These are phyloP conservation scores for Diaperis boleti DNA, from an alignment of 2,888 invertebrate species.

Conservation along the genomic window DNA sequence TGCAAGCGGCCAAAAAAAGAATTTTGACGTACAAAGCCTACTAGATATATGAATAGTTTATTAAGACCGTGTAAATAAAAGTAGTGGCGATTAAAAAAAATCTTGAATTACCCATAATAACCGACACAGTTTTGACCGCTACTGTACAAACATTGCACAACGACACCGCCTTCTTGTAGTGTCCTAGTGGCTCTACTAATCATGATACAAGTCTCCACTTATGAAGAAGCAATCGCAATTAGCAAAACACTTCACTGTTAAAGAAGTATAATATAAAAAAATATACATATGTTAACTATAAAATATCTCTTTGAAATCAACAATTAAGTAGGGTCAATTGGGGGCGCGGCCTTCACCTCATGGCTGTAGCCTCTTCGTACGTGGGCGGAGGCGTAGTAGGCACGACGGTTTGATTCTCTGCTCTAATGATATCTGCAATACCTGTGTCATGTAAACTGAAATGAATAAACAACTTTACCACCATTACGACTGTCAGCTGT, in stretches of 20 bases:
- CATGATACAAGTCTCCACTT: not conserved
- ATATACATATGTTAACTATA: constrained; percentile 1
- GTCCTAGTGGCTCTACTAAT: too few relatives aligned
- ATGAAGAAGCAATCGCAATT: not conserved
- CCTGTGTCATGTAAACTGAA: not conserved
- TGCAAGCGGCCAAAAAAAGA: too few relatives aligned
- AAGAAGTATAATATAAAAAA: not conserved
- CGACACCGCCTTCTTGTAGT: too few relatives aligned
- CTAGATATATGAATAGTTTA: too few relatives aligned
- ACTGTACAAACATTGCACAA: too few relatives aligned
- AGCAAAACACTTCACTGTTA: not conserved
- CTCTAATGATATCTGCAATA: not conserved
- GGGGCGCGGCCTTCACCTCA: not conserved
- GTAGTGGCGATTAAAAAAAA: too few relatives aligned
- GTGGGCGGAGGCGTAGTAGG: constrained; percentile 7
- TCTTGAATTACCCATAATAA: too few relatives aligned
- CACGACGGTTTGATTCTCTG: not conserved
- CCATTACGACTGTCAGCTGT: constrained; percentile 1
- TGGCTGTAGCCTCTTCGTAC: constrained; percentile 15
- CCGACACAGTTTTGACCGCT: too few relatives aligned
- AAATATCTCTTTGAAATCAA: not conserved
- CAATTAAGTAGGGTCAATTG: not conserved
- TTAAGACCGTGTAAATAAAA: too few relatives aligned
- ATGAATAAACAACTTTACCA: constrained; percentile 1
- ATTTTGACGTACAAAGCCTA: too few relatives aligned